These are phyloP conservation scores for Taphrorychus bicolor DNA, from an alignment of 2,888 invertebrate genomes.

Conservation along the genomic window DNA sequence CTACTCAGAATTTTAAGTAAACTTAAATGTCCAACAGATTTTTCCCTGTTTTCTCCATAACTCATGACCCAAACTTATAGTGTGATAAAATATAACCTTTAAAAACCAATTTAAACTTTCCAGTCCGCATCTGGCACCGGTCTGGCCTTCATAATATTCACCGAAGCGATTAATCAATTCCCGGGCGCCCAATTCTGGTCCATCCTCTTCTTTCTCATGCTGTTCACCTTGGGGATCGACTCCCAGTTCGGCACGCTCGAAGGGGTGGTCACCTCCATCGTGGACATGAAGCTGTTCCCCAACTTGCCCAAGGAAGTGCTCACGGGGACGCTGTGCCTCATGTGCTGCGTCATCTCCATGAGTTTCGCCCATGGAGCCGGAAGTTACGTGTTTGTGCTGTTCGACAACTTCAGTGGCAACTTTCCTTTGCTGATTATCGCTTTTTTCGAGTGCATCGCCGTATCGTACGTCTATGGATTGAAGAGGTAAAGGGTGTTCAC, in stretches of 20 bases:
- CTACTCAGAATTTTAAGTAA: too few species aligned
- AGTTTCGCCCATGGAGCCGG: slow-evolving; percentile 92
- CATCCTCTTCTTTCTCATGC: slow-evolving; percentile 94
- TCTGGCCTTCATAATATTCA: slow-evolving; percentile 95
- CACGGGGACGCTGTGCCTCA: slow-evolving; percentile 80
- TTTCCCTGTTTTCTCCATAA: too few species aligned
- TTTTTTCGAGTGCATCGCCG: slow-evolving; percentile 89
- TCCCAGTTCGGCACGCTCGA: slow-evolving; percentile 96
- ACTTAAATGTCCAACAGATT: too few species aligned
- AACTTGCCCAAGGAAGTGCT: slow-evolving; percentile 77
- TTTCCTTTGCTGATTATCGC: slow-evolving; percentile 92
- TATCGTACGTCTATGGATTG: slow-evolving; percentile 93
- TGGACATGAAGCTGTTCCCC: slow-evolving; percentile 94
- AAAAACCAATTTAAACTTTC: slow-evolving; percentile 50
- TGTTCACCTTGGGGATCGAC: slow-evolving; percentile 94
- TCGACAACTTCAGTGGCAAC: slow-evolving; percentile 94
- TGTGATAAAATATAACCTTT: not conserved
- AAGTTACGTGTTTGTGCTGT: slow-evolving; percentile 91
- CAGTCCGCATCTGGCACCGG: slow-evolving; percentile 97
- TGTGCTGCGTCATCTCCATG: slow-evolving; percentile 87
- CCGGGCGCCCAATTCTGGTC: slow-evolving; percentile 97
- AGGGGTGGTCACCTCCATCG: slow-evolving; percentile 93
- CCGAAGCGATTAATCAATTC: slow-evolving; percentile 97
- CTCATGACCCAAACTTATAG: too few species aligned
- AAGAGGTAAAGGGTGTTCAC: slow-evolving; percentile 68